phyloP scores from a whole-genome alignment of 2,888 invertebrate species.

The Syritta pipiens region DNA sequence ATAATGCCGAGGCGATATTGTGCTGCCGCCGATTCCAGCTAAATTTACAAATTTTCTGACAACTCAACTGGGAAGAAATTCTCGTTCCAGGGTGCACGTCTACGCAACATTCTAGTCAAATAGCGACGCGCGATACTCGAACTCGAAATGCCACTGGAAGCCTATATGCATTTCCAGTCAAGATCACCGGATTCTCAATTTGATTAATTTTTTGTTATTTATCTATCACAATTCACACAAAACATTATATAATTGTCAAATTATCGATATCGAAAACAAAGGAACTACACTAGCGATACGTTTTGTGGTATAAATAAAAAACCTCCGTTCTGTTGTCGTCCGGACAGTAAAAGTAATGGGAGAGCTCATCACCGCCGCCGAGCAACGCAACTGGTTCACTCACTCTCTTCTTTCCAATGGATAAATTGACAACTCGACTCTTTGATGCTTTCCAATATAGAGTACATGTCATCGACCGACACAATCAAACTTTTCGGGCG shows the following conservation, averaged over 20 bases:
- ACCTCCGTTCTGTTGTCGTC: not conserved
- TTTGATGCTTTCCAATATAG: slow-evolving; percentile 43
- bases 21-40: slow-evolving; percentile 57
- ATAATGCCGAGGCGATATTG: slow-evolving; percentile 32
- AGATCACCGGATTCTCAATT: slow-evolving; percentile 27
- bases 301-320: slow-evolving; percentile 12
- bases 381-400: slow-evolving; percentile 25
- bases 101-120: slow-evolving; percentile 48
- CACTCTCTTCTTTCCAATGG: slow-evolving; percentile 40
- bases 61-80: slow-evolving; percentile 62
- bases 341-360: slow-evolving; percentile 44
- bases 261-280: slow-evolving; percentile 17
- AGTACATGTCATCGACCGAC: slow-evolving; percentile 2
- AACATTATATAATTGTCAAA: slow-evolving; percentile 39
- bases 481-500: slow-evolving; percentile 47
- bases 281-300: not conserved
- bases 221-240: not conserved
- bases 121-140: slow-evolving; percentile 66
- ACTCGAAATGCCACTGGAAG: slow-evolving; percentile 58
- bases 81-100: slow-evolving; percentile 44
- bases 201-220: not conserved
- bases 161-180: slow-evolving; percentile 38
- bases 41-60: slow-evolving; percentile 60
- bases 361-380: slow-evolving; percentile 7
- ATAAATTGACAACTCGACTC: slow-evolving; percentile 66